These are phyloP conservation scores for Leptinotarsa haldemani DNA, from an alignment of 2,888 invertebrate species.

Conservation along the genomic window DNA sequence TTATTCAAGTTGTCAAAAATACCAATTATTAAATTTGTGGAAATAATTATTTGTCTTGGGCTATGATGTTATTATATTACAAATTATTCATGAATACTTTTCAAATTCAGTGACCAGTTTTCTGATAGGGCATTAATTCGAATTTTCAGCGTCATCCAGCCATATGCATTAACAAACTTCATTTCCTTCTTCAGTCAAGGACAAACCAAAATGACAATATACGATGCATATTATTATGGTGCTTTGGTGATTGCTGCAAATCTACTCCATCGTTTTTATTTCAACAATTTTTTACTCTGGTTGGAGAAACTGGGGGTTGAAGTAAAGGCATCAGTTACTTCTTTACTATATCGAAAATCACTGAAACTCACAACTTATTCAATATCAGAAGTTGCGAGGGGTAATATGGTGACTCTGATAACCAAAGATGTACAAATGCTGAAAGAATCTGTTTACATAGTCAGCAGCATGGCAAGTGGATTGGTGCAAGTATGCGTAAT, in stretches of 20 bases:
- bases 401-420: slow-evolving; percentile 84
- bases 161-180: slow-evolving; percentile 53
- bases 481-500: slow-evolving; percentile 85
- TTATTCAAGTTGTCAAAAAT: too few species aligned
- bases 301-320: slow-evolving; percentile 81
- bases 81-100: too few species aligned
- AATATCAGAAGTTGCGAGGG: slow-evolving; percentile 77
- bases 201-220: slow-evolving; percentile 45
- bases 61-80: too few species aligned
- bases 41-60: too few species aligned
- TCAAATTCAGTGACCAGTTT: too few species aligned
- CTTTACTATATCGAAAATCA: slow-evolving; percentile 45
- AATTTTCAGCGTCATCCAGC: slow-evolving; percentile 45
- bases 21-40: too few species aligned
- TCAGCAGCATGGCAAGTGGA: slow-evolving; percentile 93
- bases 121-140: too few species aligned
- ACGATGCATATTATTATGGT: slow-evolving; percentile 80
- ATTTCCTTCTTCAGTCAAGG: slow-evolving; percentile 52
- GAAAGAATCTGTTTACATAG: slow-evolving; percentile 79
- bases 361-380: slow-evolving; percentile 66
- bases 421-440: slow-evolving; percentile 64
- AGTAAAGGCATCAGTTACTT: slow-evolving; percentile 30
- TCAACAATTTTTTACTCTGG: slow-evolving; percentile 79
- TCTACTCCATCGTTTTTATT: slow-evolving; percentile 73
- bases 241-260: slow-evolving; percentile 77